phyloP scores from a whole-genome alignment of 2,113 vertebrate genomes.

The Paraplagusia blochii region DNA sequence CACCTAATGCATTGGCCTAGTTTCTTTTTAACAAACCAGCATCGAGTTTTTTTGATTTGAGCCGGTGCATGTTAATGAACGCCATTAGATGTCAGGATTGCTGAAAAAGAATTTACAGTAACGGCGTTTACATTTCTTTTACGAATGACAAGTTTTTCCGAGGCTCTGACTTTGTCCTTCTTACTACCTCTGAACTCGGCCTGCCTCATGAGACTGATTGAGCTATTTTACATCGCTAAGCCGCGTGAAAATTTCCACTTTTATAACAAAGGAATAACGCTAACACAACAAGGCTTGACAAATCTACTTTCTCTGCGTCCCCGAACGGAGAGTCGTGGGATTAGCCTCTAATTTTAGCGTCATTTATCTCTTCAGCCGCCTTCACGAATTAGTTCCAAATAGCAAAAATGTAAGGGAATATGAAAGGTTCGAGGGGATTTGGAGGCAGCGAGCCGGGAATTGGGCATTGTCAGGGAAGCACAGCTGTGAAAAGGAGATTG shows the following conservation, averaged over 20 bases:
- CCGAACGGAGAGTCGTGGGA: conserved; percentile 61
- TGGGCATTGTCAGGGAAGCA: conserved; percentile 49
- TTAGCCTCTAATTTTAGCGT: conserved; percentile 70
- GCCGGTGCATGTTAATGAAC: conserved; percentile 36
- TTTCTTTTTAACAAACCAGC: conserved; percentile 29
- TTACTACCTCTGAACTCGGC: conserved; percentile 14
- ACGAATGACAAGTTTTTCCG: no score
- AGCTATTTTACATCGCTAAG: conserved; percentile 63
- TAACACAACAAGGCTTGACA: conserved; percentile 69
- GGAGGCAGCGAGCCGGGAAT: conserved; percentile 28
- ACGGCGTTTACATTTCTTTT: not conserved
- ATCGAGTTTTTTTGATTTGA: conserved; percentile 25
- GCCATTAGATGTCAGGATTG: conserved; percentile 27
- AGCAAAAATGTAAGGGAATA: conserved; percentile 57
- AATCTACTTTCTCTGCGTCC: conserved; percentile 72
- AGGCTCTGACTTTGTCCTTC: conserved; percentile 2
- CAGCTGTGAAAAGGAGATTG: conserved; percentile 50
- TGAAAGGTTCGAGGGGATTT: conserved; percentile 32
- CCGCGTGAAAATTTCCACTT: conserved; percentile 60
- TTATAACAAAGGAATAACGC: conserved; percentile 64
- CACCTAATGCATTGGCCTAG: conserved; percentile 48
- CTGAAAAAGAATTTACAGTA: conserved; percentile 41
- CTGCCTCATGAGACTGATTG: conserved; percentile 59
- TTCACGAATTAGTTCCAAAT: conserved; percentile 70
- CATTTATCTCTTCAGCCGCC: conserved; percentile 65